phyloP scores from a whole-genome alignment of 2,113 vertebrate species.

The Rattus rattus region DNA sequence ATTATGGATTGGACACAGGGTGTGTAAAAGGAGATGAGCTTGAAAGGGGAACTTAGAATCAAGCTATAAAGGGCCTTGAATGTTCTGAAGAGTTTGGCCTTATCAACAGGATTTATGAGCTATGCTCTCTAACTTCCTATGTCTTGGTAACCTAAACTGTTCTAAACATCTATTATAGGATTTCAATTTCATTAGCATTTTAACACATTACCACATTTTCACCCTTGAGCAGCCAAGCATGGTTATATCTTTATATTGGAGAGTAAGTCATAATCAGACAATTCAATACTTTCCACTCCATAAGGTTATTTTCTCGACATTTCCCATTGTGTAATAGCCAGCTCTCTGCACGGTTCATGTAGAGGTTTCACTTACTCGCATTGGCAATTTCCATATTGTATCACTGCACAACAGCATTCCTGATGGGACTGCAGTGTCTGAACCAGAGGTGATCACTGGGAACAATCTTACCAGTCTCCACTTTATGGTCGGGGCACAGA shows the following conservation, averaged over 20 bases:
- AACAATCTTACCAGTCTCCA: neutral
- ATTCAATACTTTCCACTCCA: conserved; percentile 87
- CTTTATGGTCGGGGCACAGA: conserved; percentile 1
- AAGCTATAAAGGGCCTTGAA: conserved; percentile 44
- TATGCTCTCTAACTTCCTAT: conserved; percentile 79
- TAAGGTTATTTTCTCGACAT: conserved; percentile 85
- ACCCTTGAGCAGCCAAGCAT: conserved; percentile 86
- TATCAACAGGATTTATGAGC: conserved; percentile 73
- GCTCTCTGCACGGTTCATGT: conserved; percentile 75
- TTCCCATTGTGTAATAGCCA: conserved; percentile 81
- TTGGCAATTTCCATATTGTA: conserved; percentile 69
- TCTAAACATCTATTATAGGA: conserved; percentile 84
- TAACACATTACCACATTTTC: conserved; percentile 83
- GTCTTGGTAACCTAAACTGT: conserved; percentile 86
- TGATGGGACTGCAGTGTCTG: neutral
- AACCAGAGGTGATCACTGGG: conserved; percentile 18
- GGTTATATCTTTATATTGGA: conserved; percentile 83
- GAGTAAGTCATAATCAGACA: conserved; percentile 84
- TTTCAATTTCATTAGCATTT: conserved; percentile 86
- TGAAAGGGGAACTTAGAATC: conserved; percentile 50
- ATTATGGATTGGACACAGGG: conserved; percentile 48
- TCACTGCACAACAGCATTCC: neutral
- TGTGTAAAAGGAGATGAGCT: conserved; percentile 38
- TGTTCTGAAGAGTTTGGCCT: conserved; percentile 67
- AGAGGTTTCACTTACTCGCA: conserved; percentile 68